These are phyloP conservation scores for Siniperca chuatsi DNA, from an alignment of 2,113 vertebrate genomes.

Conservation along the genomic window DNA sequence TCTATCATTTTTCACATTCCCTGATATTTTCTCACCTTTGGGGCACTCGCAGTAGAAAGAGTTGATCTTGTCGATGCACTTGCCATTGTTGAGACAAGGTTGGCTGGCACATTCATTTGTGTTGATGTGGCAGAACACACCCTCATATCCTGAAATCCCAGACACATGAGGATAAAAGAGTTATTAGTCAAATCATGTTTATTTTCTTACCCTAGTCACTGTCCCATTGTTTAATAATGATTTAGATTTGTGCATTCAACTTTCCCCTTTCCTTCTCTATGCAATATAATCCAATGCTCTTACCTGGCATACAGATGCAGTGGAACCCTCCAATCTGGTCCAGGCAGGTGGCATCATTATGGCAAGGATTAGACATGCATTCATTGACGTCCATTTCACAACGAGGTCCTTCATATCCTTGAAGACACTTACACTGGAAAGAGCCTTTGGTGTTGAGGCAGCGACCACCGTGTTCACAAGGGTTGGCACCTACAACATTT, in stretches of 20 bases:
- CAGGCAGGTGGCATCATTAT: constrained; percentile 96
- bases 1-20: not conserved
- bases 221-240: not conserved
- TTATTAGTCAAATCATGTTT: not conserved
- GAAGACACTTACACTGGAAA: constrained; percentile 94
- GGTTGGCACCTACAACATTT: constrained; percentile 89
- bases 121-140: constrained; percentile 94
- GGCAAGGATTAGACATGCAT: constrained; percentile 95
- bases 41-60: constrained; percentile 95
- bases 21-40: constrained; percentile 83
- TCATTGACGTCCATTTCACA: constrained; percentile 97
- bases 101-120: constrained; percentile 93
- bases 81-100: constrained; percentile 94
- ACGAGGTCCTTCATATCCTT: constrained; percentile 93
- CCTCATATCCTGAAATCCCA: constrained; percentile 90
- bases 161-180: not conserved
- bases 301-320: constrained; percentile 98
- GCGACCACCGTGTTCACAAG: constrained; percentile 94
- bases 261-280: not conserved
- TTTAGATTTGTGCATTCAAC: not conserved
- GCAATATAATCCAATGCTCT: not conserved
- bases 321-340: constrained; percentile 97
- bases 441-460: constrained; percentile 97
- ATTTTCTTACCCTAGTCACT: not conserved
- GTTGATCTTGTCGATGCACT: constrained; percentile 95